Evolutionary conservation across 2,797 vertebrate species (phyloP), one percentile per base, ranked within the genome.

Genomic region (Sebastes vulpes): DNA sequence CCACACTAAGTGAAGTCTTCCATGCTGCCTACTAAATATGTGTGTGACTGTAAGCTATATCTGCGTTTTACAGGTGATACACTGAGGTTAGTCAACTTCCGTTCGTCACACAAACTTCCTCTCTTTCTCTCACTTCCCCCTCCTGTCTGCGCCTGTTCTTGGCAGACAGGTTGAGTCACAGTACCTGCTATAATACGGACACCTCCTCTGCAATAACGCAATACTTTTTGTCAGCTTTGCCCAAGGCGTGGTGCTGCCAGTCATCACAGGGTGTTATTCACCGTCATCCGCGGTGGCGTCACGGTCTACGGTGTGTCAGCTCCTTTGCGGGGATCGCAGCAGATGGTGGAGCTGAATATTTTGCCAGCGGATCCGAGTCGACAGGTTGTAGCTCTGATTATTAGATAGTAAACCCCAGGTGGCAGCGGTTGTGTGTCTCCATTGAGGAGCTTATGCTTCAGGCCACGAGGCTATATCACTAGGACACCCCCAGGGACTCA

Each of bases 21-120:
- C n/a, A 63, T 18, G 48, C 23, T 21, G 42, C 61, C 68, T 3
- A 1, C 56, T 61, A 14, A 42, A 11, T 63, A 16, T 25, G 18
- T 11, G 8, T 61, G 31, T 28, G 53, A 58, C 29, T 58, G 58
- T 32, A 53, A 8, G 6, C 50, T n/a, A 31, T 56, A 29, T 70
- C 46, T 79, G 59, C 57, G n/a, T 65, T 66, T 68, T 70, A 81
- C 77, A 91, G 91, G 89, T 91, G 88, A 89, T 42, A 11, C 60
- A n/a, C 11, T 86, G 92, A 75, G 90, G 89, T 94, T 91, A 82
- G 89, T 80, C 77, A 77, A 87, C 91, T 93, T 95, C 93, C 91
- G 88, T 76, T 50, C 54, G 29, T 73, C 26, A 1, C 28, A 82
- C 72, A 79, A 67, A 76, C 90, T 91, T 94, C 91, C 90, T 89